Evolutionary conservation across 2,888 invertebrate species (phyloP).

Genomic region (Acanthopleura granulata): DNA sequence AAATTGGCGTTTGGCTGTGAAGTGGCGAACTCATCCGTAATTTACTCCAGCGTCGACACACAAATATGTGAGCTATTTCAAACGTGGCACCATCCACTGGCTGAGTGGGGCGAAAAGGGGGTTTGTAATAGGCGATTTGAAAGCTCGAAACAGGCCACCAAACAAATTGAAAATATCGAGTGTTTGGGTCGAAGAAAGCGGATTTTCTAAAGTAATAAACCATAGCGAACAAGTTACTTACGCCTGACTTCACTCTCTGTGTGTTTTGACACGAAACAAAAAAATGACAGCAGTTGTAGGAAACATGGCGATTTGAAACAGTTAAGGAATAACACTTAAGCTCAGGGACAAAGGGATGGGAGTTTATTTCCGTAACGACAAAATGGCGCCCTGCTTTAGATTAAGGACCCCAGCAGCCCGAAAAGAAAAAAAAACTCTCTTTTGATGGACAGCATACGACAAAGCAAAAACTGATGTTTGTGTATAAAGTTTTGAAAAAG

Average conservation of each 20-base stretch:
- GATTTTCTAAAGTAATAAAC: neutral
- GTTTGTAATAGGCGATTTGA: too few species aligned
- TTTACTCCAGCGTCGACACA: neutral
- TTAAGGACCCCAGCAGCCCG: too few species aligned
- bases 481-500: too few species aligned
- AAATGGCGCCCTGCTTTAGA: too few species aligned
- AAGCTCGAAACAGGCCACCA: neutral
- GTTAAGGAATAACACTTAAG: neutral
- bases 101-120: too few species aligned
- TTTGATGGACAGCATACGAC: too few species aligned
- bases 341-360: too few species aligned
- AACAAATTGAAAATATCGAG: conserved; percentile 10
- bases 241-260: neutral
- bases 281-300: conserved; percentile 6
- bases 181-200: neutral
- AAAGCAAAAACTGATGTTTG: too few species aligned
- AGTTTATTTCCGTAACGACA: too few species aligned
- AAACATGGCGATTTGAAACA: neutral
- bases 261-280: conserved; percentile 12
- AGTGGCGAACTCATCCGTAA: conserved; percentile 4
- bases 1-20: conserved; percentile 7
- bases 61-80: neutral
- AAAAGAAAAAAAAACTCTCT: too few species aligned
- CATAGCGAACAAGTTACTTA: neutral
- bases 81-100: neutral